phyloP scores from a whole-genome alignment of 2,797 vertebrate species.

The Phylloscopus collybita region DNA sequence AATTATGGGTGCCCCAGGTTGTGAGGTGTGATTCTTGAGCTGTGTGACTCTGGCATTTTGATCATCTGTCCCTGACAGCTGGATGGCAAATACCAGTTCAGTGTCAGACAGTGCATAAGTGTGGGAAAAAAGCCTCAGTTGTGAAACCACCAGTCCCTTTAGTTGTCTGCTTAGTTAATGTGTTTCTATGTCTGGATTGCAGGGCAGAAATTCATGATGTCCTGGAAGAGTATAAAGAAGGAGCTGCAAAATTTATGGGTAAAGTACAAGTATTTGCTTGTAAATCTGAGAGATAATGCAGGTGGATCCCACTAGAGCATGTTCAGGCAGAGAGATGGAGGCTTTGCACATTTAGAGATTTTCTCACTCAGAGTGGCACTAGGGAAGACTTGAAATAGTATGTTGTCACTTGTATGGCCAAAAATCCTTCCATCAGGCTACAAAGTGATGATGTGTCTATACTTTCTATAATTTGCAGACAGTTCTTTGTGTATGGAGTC shows the following conservation, averaged over 20 bases:
- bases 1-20: accelerated
- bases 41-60: neutral
- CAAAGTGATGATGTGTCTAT: neutral
- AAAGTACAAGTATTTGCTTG: constrained; percentile 4
- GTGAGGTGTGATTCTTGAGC: neutral
- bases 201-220: constrained; percentile 93
- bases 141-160: neutral
- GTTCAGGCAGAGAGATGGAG: neutral
- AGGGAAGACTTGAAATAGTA: neutral
- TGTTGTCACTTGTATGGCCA: neutral
- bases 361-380: neutral
- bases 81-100: neutral
- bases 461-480: neutral
- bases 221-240: constrained; percentile 90
- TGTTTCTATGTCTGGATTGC: constrained; percentile 43
- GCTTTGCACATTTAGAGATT: neutral
- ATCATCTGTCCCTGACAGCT: neutral
- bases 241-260: constrained; percentile 94
- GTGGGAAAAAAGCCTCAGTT: neutral
- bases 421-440: neutral
- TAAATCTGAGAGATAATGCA: neutral
- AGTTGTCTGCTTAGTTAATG: neutral
- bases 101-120: accelerated
- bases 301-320: neutral
- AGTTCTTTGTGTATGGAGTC: neutral